These are phyloP conservation scores for Sebastes taczanowskii DNA, from an alignment of 2,797 vertebrate species.

Conservation along the genomic window DNA sequence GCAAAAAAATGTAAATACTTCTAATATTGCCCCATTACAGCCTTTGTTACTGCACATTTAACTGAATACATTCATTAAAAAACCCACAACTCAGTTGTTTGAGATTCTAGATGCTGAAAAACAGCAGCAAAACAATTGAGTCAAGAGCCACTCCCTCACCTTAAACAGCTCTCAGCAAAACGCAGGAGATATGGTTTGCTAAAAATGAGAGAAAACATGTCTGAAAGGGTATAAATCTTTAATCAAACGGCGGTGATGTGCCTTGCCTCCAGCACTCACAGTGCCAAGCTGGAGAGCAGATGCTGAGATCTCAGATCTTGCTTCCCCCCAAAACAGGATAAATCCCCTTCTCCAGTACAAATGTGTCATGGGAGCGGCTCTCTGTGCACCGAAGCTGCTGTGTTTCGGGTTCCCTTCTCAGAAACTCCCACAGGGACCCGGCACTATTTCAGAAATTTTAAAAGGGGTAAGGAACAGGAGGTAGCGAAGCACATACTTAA, in stretches of 20 bases:
- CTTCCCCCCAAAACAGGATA: conserved; percentile 71
- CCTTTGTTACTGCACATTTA: conserved; percentile 9
- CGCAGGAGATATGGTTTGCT: conserved; percentile 60
- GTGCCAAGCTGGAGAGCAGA: conserved; percentile 74
- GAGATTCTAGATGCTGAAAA: conserved; percentile 22
- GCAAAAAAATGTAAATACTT: conserved; percentile 24
- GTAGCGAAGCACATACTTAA: conserved; percentile 63
- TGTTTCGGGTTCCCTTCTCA: conserved; percentile 71
- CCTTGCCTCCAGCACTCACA: conserved; percentile 77
- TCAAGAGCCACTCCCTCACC: conserved; percentile 60
- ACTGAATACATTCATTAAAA: conserved; percentile 31
- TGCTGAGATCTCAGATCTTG: conserved; percentile 78
- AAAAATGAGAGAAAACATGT: conserved; percentile 78
- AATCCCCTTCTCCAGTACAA: conserved; percentile 73
- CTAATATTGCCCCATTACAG: neutral
- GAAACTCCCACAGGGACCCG: conserved; percentile 72
- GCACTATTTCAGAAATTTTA: conserved; percentile 70
- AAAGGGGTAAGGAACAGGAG: conserved; percentile 64
- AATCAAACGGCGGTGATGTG: conserved; percentile 79
- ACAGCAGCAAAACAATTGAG: conserved; percentile 44
- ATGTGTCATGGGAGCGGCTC: conserved; percentile 78
- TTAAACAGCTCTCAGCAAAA: conserved; percentile 70
- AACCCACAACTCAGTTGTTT: conserved; percentile 25
- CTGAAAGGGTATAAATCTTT: conserved; percentile 84
- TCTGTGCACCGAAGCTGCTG: conserved; percentile 61